Base-by-base conservation (phyloP, 2,797 vertebrate species). In the Enteromius fasciolatus region DNA sequence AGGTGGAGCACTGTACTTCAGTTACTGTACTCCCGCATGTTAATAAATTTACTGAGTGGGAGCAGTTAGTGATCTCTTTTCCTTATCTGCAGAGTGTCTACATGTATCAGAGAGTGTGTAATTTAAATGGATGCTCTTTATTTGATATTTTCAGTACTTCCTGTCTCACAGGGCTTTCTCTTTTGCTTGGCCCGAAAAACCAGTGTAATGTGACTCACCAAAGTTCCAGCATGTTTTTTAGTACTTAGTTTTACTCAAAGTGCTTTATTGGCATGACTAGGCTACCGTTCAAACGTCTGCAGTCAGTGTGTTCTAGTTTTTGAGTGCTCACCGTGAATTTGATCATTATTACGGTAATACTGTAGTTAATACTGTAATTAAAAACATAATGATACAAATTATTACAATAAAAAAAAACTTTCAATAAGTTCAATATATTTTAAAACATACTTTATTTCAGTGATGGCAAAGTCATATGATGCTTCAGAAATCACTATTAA, bases 81-180 rank as follows among this genome's bases (percentile, higher is more conserved):
- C 83, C 82, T 82, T 86, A 79, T 86, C 83, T 82, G 69, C 64
- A 8, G 46, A 59, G n/a, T 57, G 63, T 76, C 82, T 80, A 64
- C 63, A 57, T 39, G 52, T 39, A 39, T 75, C 33, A 81, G 68
- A 83, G 54, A 66, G 76, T 63, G 73, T 70, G 44, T 41, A 44
- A 54, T 64, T 75, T 82, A 82, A 86, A 84, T 79, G 69, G 82
- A 84, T 64, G 54, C 69, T 78, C 83, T 86, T 82, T 66, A 82
- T 82, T 86, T 76, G 41, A 66, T 86, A 84, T 82, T 82, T 54
- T 82, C 33, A 59, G 64, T 67, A 52, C 48, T 76, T 84, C 80
- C 70, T 84, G 76, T 84, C 76, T 79, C 83, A 64, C n/a, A 82
- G 83, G 80, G 54, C 63, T 82, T 80, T 80, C 69, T 82, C 39